Evolutionary conservation across 2,797 vertebrate genomes (phyloP).

Genomic region (Lateolabrax maculatus): DNA sequence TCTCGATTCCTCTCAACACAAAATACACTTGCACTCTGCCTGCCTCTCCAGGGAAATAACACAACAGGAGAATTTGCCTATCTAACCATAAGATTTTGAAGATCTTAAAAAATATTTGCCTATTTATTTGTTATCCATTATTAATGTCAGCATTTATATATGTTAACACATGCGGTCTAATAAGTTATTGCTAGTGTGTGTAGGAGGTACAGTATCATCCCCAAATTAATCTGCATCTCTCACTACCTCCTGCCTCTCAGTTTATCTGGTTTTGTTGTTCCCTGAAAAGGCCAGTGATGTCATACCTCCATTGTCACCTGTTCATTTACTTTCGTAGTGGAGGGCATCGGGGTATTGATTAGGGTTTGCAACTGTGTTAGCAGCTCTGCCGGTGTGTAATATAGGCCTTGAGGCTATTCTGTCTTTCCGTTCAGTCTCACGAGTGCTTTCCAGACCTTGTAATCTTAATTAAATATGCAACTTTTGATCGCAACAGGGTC

Average conservation of each 20-base stretch:
- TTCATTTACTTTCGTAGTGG: constrained; percentile 77
- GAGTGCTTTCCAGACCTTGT: constrained; percentile 93
- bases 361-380: constrained; percentile 89
- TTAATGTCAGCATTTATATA: constrained; percentile 42
- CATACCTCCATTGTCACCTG: constrained; percentile 90
- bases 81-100: constrained; percentile 4
- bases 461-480: constrained; percentile 98
- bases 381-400: constrained; percentile 92
- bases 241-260: constrained; percentile 65
- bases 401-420: constrained; percentile 88
- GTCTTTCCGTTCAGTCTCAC: constrained; percentile 87
- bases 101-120: background rate
- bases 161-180: constrained; percentile 27
- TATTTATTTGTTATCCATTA: constrained; percentile 46
- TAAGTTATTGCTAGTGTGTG: constrained; percentile 14
- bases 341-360: constrained; percentile 91
- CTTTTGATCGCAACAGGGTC: constrained; percentile 94
- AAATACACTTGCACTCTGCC: constrained; percentile 41
- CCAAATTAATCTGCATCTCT: constrained; percentile 9
- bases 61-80: constrained; percentile 35
- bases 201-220: constrained; percentile 11
- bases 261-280: constrained; percentile 72
- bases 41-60: constrained; percentile 39
- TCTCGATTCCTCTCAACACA: constrained; percentile 49
- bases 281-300: constrained; percentile 90